These are phyloP conservation scores for Amblyopsis hoosieri DNA, from an alignment of 2,797 vertebrate species.

Conservation along the genomic window DNA sequence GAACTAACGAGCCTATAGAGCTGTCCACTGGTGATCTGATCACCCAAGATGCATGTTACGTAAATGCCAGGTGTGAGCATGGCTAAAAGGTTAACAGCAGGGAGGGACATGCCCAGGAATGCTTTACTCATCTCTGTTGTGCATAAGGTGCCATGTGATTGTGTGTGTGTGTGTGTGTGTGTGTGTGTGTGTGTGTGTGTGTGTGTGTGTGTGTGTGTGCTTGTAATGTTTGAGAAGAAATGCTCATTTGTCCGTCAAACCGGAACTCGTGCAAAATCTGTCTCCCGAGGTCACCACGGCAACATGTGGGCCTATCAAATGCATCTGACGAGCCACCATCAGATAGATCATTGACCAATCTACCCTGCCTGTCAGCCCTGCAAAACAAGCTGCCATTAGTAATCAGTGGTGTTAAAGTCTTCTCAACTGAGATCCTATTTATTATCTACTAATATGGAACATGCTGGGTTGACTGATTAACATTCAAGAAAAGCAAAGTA, in stretches of 20 bases:
- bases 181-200: not conserved
- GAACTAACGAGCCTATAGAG: no score
- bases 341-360: no score
- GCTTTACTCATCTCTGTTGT: conserved; percentile 46
- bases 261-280: no score
- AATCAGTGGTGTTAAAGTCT: no score
- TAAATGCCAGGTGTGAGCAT: no score
- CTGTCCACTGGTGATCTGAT: no score
- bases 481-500: conserved; percentile 5
- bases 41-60: no score
- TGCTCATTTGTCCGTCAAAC: conserved; percentile 44
- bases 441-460: no score
- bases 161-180: not conserved
- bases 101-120: conserved; percentile 18
- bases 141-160: conserved; percentile 22
- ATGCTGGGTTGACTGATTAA: not conserved
- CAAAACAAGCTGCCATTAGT: no score
- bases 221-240: conserved; percentile 36
- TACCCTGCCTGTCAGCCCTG: no score
- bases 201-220: not conserved
- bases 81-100: conserved; percentile 32
- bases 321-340: no score
- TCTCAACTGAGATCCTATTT: no score
- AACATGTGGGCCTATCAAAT: conserved; percentile 13
- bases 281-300: conserved; percentile 42